Evolutionary conservation across 2,113 vertebrate genomes (phyloP).

Genomic region (Indri indri): DNA sequence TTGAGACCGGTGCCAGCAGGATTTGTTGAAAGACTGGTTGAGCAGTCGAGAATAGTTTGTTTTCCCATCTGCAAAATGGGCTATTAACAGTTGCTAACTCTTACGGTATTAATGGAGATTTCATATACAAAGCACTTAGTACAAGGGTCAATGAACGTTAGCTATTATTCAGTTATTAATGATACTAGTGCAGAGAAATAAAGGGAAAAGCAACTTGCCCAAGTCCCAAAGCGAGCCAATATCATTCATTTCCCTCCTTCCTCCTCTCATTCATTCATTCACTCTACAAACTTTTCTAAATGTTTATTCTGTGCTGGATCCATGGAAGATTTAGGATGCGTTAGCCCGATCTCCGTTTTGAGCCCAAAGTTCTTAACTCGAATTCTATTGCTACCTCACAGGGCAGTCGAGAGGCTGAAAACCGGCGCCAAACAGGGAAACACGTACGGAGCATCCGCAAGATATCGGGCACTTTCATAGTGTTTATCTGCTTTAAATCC

Average conservation of each 20-base stretch:
- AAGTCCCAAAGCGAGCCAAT: background rate
- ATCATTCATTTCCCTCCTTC: background rate
- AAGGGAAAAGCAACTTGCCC: background rate
- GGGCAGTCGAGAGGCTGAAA: background rate
- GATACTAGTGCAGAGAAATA: background rate
- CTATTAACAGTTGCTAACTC: background rate
- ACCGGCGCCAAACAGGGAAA: background rate
- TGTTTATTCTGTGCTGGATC: background rate
- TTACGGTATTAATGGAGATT: background rate
- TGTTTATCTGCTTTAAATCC: background rate
- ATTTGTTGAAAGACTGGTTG: background rate
- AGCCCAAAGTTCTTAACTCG: background rate
- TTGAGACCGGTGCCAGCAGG: background rate
- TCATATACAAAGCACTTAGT: background rate
- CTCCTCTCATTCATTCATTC: background rate
- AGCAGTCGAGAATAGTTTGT: background rate
- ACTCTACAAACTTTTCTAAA: background rate
- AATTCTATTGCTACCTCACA: background rate
- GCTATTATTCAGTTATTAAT: background rate
- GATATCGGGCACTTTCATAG: background rate
- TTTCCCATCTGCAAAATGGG: background rate
- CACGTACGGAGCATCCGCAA: accelerated
- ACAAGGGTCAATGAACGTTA: background rate
- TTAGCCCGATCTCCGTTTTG: background rate
- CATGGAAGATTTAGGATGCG: background rate